Evolutionary conservation across 64 coral and sea anemone genomes (phyloP).

Genomic region (Montipora foliosa): DNA sequence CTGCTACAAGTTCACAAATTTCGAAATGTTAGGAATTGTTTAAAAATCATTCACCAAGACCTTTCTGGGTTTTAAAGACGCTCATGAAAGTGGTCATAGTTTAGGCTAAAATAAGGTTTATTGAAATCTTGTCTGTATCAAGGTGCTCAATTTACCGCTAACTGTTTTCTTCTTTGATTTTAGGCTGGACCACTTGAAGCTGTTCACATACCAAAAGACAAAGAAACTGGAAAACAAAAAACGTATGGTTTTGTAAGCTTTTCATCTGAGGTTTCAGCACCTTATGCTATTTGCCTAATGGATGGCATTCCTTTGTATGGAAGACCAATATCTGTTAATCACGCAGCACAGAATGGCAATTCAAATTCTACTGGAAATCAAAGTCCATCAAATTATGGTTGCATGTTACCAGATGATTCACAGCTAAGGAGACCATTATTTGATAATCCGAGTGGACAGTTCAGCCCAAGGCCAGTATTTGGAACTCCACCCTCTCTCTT

Average conservation of each 20-base stretch:
- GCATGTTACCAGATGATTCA: background rate
- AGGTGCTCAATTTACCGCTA: background rate
- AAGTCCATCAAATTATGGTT: conserved; percentile 15
- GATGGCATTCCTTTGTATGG: conserved; percentile 90
- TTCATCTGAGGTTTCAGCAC: conserved; percentile 66
- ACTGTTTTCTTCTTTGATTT: conserved; percentile 23
- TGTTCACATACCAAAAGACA: conserved; percentile 93
- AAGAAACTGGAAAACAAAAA: conserved; percentile 79
- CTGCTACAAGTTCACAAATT: no score
- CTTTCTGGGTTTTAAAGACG: no score
- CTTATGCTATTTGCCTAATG: conserved; percentile 82
- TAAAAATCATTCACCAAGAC: no score
- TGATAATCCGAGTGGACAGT: conserved; percentile 12
- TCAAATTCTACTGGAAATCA: conserved; percentile 20
- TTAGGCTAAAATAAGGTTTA: no score
- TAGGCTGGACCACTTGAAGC: conserved; percentile 90
- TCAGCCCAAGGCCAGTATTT: background rate
- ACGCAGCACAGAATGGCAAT: background rate
- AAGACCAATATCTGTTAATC: conserved; percentile 73
- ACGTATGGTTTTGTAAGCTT: conserved; percentile 92
- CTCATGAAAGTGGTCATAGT: no score
- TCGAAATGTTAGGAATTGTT: no score
- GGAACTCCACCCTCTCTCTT: background rate
- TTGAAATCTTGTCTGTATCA: background rate
- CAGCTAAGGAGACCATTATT: background rate